A percentile compares a stretch with the other conserved stretches of the same genome.
phyloP scores from a whole-genome alignment of 2,797 vertebrate species.

The Acomys russatus region DNA sequence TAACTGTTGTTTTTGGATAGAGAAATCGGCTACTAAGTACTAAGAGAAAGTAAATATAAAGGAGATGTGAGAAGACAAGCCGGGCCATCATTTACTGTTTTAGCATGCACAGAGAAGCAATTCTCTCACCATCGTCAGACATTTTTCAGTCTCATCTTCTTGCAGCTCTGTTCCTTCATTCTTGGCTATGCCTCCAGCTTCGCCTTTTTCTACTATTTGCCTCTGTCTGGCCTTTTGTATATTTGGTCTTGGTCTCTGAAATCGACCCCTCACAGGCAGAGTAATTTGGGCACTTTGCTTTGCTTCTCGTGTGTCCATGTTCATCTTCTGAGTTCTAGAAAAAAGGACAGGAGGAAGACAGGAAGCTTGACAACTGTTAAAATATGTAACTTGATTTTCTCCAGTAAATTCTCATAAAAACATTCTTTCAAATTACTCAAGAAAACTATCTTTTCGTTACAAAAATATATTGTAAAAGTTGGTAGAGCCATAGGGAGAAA shows the following conservation, averaged over 20 bases:
- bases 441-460: slow-evolving; percentile 37
- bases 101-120: neutral
- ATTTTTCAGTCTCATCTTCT: slow-evolving; percentile 66
- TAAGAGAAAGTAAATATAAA: neutral
- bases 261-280: slow-evolving; percentile 83
- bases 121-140: slow-evolving; percentile 74
- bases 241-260: slow-evolving; percentile 89
- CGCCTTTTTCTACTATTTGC: slow-evolving; percentile 76
- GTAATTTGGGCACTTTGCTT: slow-evolving; percentile 80
- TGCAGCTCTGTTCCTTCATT: slow-evolving; percentile 61
- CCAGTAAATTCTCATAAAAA: slow-evolving; percentile 51
- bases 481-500: neutral
- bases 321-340: slow-evolving; percentile 57
- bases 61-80: neutral
- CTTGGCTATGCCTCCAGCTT: slow-evolving; percentile 48
- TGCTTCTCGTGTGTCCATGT: slow-evolving; percentile 65
- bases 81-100: slow-evolving; percentile 3
- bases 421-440: slow-evolving; percentile 8
- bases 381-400: neutral
- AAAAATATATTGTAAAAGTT: slow-evolving; percentile 14
- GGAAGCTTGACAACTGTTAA: neutral
- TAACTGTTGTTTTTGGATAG: neutral
- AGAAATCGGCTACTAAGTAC: neutral
- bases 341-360: neutral
- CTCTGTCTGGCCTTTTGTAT: slow-evolving; percentile 86